Base-by-base conservation (phyloP, 2,797 vertebrate genomes). In the Tenualosa ilisha region DNA sequence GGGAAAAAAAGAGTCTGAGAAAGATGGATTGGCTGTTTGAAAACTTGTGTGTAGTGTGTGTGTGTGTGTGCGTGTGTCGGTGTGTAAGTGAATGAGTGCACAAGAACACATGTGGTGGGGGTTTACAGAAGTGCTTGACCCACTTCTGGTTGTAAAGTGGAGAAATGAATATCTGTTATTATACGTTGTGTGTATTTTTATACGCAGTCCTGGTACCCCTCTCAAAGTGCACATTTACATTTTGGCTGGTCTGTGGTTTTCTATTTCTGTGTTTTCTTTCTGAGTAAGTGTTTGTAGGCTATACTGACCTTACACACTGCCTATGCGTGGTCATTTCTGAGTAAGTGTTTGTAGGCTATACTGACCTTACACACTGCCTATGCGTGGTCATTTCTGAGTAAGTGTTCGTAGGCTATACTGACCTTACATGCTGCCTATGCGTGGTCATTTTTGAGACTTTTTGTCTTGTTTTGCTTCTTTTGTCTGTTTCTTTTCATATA, bases 171-270 rank as follows among this genome's bases (percentile, higher is more conserved):
- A 93, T 31, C 68, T 75, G 68, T 75, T 75, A 75, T 75, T 75
- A 75, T 75, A 37, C 37, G 15, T 15, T 0, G 37, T 7, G 68
- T 43, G 31, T 75, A 75, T 75, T 75, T 75, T 40, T 75, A 56
- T 53, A 24, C 43, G 91, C 88, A 93, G 91, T 94, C 94, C 94
- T 93, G 93, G 90, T 92, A 89, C 59, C 86, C 89, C 89, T 87
- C 90, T 93, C 90, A 93, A 91, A 91, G 91, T 89, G 87, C 91
- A 93, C 94, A 94, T 95, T 95, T 94, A 94, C 92, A 94, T 95
- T 95, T 93, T 93, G 92, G 93, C 92, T 94, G 94, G 93, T 75
- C 95, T 94, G 93, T 81, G 94, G 93, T 92, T 81, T 92, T 92
- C 93, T 94, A 93, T 94, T 94, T 93, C 92, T 93, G 91, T 89